These are phyloP conservation scores for Sibirionetta formosa DNA, from an alignment of 2,797 vertebrate genomes.

Conservation along the genomic window DNA sequence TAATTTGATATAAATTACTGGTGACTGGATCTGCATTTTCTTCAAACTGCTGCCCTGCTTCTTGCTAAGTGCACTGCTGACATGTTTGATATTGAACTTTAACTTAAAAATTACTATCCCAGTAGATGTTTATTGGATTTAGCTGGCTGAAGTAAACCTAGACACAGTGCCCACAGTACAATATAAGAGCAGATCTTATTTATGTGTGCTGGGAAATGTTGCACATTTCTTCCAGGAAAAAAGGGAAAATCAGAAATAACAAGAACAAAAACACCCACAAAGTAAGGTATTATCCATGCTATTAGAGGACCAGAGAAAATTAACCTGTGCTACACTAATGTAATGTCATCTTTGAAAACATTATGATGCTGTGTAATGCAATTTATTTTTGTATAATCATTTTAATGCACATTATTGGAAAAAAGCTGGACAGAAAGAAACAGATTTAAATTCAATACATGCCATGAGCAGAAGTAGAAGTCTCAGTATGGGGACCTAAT, in stretches of 20 bases:
- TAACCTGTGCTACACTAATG: conserved; percentile 70
- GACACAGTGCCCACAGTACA: conserved; percentile 52
- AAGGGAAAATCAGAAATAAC: conserved; percentile 62
- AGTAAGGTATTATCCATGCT: conserved; percentile 61
- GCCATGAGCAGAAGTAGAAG: conserved; percentile 16
- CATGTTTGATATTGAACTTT: conserved; percentile 79
- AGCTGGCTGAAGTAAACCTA: conserved; percentile 71
- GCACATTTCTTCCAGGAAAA: conserved; percentile 78
- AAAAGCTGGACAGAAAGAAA: conserved; percentile 64
- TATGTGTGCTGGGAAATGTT: conserved; percentile 78
- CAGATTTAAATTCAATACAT: conserved; percentile 48
- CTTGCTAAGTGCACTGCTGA: conserved; percentile 74
- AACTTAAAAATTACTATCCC: conserved; percentile 77
- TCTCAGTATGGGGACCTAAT: neutral
- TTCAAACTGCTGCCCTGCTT: conserved; percentile 61
- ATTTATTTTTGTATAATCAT: conserved; percentile 75
- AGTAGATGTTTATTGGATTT: conserved; percentile 81
- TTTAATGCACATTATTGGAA: conserved; percentile 76
- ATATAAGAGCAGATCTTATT: conserved; percentile 76
- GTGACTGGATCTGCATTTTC: conserved; percentile 69
- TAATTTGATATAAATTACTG: conserved; percentile 70
- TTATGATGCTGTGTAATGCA: conserved; percentile 66
- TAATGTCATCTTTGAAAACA: conserved; percentile 76
- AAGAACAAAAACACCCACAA: conserved; percentile 66
- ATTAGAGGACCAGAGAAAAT: conserved; percentile 68